Evolutionary conservation across 1,140 invertebrate species (phyloP), one percentile per base, ranked within the genome.

Genomic region (Neodiprion lecontei): DNA sequence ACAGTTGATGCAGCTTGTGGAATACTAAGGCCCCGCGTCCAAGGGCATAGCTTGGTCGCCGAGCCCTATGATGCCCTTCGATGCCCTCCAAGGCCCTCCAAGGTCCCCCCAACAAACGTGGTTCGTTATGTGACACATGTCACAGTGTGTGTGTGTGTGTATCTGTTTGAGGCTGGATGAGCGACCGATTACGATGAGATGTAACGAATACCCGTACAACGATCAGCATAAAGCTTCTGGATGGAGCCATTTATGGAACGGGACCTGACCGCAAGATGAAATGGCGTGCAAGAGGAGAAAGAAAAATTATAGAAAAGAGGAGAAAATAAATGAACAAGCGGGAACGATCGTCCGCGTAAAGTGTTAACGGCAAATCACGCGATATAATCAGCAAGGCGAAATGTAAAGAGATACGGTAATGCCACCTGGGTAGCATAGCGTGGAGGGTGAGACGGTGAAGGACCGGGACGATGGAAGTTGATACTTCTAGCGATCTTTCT

Each of bases 161-260:
- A 61, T 61, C 53, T 9, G 53, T 5, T 40, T 40, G 5, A 17
- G n/a, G 53, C 53, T 61, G 4, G 53, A 7, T 61, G 53, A 61
- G 53, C 53, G 9, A 61, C 76, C 77, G 76, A 80, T 82, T 79
- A 77, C 80, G 83, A 82, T 78, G 77, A 76, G 49, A 75, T 79
- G 82, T 82, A 82, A 82, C 80, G 80, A 82, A 82, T 82, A 84
- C 81, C 80, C 83, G 8, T 4, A 9, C 11, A 84, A 83, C 82
- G 82, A 84, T 81, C 80, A 76, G 82, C 82, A 23, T 69, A 69
- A 11, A 69, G 12, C 40, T 69, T 14, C 67, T 21, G 40, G 67
- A 69, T 69, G 67, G 40, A 69, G 67, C 67, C 40, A 21, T 69
- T 69, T 69, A 69, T 21, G 67, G 67, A 23, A 69, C 40, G 40